Conservation (phyloP, 2,113 vertebrate genomes). For the Spea multiplicata region DNA sequence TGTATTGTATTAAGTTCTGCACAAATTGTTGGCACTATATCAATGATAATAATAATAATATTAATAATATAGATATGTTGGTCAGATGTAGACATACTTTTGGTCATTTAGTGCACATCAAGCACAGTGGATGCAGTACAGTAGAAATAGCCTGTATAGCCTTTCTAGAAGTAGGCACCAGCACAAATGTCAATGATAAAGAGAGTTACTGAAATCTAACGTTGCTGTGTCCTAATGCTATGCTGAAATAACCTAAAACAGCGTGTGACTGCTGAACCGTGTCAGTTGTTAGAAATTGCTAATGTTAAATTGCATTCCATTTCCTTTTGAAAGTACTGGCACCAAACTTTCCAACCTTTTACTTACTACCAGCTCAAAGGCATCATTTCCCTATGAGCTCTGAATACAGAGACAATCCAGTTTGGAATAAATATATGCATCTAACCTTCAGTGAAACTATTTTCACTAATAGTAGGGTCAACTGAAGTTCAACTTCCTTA, state of each 20-base stretch:
- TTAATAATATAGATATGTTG: no score
- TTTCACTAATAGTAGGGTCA: no score
- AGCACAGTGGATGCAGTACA: no score
- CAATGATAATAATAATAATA: no score
- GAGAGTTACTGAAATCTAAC: not conserved
- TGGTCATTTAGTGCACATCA: no score
- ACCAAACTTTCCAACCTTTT: not conserved
- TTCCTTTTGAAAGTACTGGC: not conserved
- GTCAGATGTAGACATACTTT: no score
- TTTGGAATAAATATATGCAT: not conserved
- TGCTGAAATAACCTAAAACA: not conserved
- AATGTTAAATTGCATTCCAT: not conserved
- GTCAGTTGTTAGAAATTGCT: not conserved
- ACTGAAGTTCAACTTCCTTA: no score
- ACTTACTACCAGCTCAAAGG: not conserved
- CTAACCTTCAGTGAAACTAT: no score
- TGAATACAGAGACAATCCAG: not conserved
- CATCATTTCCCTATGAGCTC: not conserved
- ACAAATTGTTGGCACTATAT: no score
- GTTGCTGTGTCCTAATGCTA: not conserved
- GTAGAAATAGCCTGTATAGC: no score
- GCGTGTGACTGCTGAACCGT: not conserved
- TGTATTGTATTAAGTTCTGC: no score
- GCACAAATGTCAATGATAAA: not conserved
- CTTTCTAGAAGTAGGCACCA: not conserved